Evolutionary conservation across 37 sponge, comb jelly and placozoan species (phyloP).

Genomic region (Cliona cf. orientalis): DNA sequence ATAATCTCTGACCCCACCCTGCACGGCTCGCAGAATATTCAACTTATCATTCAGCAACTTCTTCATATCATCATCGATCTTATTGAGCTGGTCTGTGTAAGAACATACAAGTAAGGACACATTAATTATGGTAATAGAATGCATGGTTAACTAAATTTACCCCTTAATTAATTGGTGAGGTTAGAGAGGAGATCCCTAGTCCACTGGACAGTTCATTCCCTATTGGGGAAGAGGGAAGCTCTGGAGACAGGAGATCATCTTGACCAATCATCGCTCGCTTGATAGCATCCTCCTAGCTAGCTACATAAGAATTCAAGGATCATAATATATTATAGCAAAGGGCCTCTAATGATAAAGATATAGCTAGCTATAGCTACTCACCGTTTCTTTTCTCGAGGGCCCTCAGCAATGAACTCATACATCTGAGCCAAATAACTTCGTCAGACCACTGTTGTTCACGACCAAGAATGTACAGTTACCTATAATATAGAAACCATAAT

Average conservation of each 20-base stretch:
- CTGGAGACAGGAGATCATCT: conserved; percentile 5
- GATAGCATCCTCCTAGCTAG: conserved; percentile 65
- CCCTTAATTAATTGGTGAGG: background rate
- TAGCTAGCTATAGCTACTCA: no score
- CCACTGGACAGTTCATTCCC: no score
- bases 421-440: conserved; percentile 74
- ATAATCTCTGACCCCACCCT: conserved; percentile 4
- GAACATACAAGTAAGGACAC: background rate
- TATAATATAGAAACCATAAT: no score
- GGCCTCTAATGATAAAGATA: no score
- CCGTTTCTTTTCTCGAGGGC: conserved; percentile 60
- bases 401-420: conserved; percentile 78
- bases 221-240: conserved; percentile 20
- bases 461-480: conserved; percentile 70
- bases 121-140: background rate
- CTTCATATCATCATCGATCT: conserved; percentile 74
- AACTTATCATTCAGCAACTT: conserved; percentile 60
- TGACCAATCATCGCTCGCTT: conserved; percentile 48
- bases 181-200: no score
- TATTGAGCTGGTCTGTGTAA: conserved; percentile 62
- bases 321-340: no score
- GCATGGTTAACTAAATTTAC: background rate
- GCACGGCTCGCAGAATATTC: conserved; percentile 40
- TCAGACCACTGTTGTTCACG: conserved; percentile 61
- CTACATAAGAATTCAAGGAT: background rate